Evolutionary conservation across 2,888 invertebrate species (phyloP), one percentile per base, ranked within the genome.

Genomic region (Metallyticus violacea): DNA sequence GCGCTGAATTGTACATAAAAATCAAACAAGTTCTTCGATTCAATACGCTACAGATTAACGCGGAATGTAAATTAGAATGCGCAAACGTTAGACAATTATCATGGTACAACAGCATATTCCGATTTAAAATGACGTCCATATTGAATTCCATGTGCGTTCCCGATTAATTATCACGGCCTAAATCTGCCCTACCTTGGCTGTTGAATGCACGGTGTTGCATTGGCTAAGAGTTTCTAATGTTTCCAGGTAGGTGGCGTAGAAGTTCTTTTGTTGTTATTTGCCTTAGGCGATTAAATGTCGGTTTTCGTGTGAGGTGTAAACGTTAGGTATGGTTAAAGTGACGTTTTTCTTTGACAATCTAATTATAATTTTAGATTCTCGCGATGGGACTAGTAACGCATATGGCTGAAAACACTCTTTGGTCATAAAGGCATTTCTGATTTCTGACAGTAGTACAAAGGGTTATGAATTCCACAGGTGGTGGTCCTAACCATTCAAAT

Each of bases 241-340:
- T 83, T 83, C 83, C 76, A 27, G 26, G 40, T 77, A 82, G 81
- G 80, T 82, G 85, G 85, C 85, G 80, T 40, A 15, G n/a, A 25
- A 81, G 85, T 81, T 80, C 81, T 76, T 81, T 86, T 86, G 86
- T 86, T 86, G 83, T 86, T 78, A 84, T 84, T 79, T 79, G 84
- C 84, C 86, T 78, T 29, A 85, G 87, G 85, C 85, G 62, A 9
- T 62, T 29, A 7, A 85, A 81, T 82, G 85, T 87, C 85, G 82
- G 40, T 62, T 15, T 62, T 62, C 40, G 15, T 62, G 40, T 62
- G 40, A 87, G 82, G 82, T 87, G 85, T 76, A 62, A 28, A 28
- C 28, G 82, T 26, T 79, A 28, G 85, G 80, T 77, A 26, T 77
- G 26, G 7, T 79, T 62, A 78, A 85, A 25, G 1, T 27, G 7